Base-by-base conservation (phyloP, 2,797 vertebrate genomes). In the Thaleichthys pacificus region DNA sequence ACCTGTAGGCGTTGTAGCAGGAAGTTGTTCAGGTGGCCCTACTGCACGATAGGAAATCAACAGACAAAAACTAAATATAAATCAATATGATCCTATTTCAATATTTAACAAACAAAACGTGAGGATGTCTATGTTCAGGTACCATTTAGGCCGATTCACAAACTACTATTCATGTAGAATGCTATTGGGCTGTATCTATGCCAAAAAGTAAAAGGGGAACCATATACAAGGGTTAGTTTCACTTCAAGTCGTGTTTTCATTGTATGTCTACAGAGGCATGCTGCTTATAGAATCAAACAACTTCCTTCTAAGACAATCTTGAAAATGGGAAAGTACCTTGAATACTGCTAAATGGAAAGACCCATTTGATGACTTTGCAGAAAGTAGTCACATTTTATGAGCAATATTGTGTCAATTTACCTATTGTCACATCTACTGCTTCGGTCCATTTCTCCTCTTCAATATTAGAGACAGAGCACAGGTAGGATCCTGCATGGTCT, bases 401-500 rank as follows among this genome's bases (percentile, higher is more conserved):
- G 38, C 11, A 42, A 54, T n/a, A 54, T 17, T 54, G 9, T 54
- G 15, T 51, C 49, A 5, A 30, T 77, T 74, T 77, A 94, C 93
- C 92, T 19, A 95, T 38, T 14, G 86, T 82, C 74, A 97, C 51
- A 17, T 96, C 91, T 0, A 88, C 93, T 0, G 94, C 80, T 2
- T 88, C 89, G 58, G 88, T 94, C 96, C 96, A 97, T n/a, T 80
- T 88, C 84, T 97, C 95, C 2, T 91, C 89, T 0, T 84, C 79
- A 14, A 81, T 73, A 26, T 96, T 97, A 65, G 93, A 93, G 72
- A 94, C 90, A 2, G 92, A 92, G 79, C 96, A 97, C 61, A 97
- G 89, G 78, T 96, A 97, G 0, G 92, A 86, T 67, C 95, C 96
- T 0, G 67, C 80, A 58, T 94, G 84, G 26, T 89, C 88, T 9